phyloP scores from a whole-genome alignment of 2,113 vertebrate genomes.

The Platysteira castanea region DNA sequence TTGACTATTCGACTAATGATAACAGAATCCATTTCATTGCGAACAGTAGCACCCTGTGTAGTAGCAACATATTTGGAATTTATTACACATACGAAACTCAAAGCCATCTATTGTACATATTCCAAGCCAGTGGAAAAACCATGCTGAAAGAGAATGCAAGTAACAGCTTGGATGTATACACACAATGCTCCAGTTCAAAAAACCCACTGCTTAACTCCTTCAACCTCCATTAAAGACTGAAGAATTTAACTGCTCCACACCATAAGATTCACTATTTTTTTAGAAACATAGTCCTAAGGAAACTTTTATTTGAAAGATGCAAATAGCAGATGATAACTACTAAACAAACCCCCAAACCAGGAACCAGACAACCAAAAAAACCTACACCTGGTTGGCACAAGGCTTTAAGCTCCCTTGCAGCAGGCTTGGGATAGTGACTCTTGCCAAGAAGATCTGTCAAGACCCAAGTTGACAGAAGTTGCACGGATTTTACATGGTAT shows the following conservation, averaged over 20 bases:
- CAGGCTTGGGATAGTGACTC: not conserved
- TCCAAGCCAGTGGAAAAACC: not conserved
- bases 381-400: not conserved
- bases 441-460: not conserved
- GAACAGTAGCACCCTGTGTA: constrained; percentile 91
- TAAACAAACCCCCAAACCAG: not conserved
- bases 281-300: not conserved
- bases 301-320: not conserved
- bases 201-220: not conserved
- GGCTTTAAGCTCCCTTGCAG: not conserved
- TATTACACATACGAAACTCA: not conserved
- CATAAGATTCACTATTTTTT: accelerated
- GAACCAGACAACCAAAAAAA: not conserved
- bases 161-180: not conserved
- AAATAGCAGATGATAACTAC: not conserved
- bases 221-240: not conserved
- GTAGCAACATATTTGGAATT: not conserved
- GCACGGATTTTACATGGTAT: not conserved
- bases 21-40: constrained; percentile 93
- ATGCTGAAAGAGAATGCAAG: not conserved
- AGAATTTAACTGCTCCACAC: not conserved
- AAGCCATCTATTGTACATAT: not conserved
- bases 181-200: not conserved
- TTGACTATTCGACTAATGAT: constrained; percentile 95
- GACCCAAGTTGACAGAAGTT: not conserved